These are phyloP conservation scores for Ethmia dodecea DNA, from an alignment of 2,888 invertebrate species.

Conservation along the genomic window DNA sequence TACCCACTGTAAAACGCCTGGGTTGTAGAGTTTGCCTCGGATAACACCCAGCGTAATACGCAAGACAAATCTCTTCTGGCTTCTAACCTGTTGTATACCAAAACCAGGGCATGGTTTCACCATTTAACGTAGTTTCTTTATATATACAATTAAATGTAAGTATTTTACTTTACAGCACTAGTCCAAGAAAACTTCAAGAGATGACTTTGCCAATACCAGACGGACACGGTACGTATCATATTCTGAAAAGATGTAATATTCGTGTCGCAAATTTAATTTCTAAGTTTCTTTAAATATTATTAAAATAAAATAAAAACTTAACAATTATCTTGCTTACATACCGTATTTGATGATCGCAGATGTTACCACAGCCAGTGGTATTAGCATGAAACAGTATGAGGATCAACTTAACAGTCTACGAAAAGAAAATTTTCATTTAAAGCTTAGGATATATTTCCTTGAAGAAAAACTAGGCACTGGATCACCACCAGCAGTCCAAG, in stretches of 20 bases:
- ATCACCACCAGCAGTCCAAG: constrained; percentile 80
- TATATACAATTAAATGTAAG: background rate
- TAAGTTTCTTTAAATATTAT: too few species aligned
- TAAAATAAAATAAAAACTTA: too few species aligned
- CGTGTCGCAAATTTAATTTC: too few species aligned
- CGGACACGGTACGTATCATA: constrained; percentile 61
- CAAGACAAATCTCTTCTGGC: too few species aligned
- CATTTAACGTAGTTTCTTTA: too few species aligned
- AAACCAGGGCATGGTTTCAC: too few species aligned
- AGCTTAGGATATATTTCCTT: constrained; percentile 92
- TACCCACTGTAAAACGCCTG: too few species aligned
- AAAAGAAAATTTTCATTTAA: constrained; percentile 95
- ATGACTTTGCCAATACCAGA: constrained; percentile 74
- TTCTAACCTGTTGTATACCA: background rate
- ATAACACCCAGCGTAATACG: too few species aligned
- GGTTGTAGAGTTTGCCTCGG: too few species aligned
- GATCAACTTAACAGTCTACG: constrained; percentile 88
- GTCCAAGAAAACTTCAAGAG: constrained; percentile 83
- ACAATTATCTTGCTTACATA: too few species aligned
- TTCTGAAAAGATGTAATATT: too few species aligned
- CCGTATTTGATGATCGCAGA: constrained; percentile 39
- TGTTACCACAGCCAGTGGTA: constrained; percentile 72
- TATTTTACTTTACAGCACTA: constrained; percentile 73
- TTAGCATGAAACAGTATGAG: constrained; percentile 93
- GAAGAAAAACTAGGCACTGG: constrained; percentile 88